Evolutionary conservation across 2,113 vertebrate species (phyloP).

Genomic region (Alligator sinensis): DNA sequence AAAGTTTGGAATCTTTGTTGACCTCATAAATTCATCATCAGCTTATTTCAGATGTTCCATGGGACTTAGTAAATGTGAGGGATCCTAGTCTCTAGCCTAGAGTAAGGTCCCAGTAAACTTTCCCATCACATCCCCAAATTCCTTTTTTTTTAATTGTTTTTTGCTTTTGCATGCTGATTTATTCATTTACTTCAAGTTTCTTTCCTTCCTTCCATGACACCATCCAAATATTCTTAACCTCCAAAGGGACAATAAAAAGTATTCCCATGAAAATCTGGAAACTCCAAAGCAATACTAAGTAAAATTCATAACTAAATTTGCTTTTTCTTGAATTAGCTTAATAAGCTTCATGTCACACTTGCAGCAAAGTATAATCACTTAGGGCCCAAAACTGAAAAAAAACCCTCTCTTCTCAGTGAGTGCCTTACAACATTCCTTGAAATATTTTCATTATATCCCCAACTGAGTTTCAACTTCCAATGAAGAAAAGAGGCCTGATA

Average conservation of each 20-base stretch:
- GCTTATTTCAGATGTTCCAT: slow-evolving; percentile 8
- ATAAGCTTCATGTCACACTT: not conserved
- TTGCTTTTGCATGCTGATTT: slow-evolving; percentile 32
- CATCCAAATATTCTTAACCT: slow-evolving; percentile 43
- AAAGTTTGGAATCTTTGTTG: slow-evolving; percentile 3
- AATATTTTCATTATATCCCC: not conserved
- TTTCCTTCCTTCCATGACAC: slow-evolving; percentile 10
- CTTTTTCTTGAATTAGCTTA: not conserved
- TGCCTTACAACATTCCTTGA: not conserved
- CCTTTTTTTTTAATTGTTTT: not conserved
- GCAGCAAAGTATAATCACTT: not conserved
- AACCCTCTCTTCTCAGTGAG: not conserved
- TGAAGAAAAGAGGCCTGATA: not conserved
- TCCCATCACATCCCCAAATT: slow-evolving; percentile 11
- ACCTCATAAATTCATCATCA: not conserved
- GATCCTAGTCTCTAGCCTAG: not conserved
- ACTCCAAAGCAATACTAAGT: not conserved
- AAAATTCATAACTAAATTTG: not conserved
- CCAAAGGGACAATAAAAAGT: slow-evolving; percentile 21
- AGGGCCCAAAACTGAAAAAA: not conserved
- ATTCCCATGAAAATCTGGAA: slow-evolving; percentile 48
- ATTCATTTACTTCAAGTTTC: slow-evolving; percentile 47
- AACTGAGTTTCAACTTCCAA: not conserved
- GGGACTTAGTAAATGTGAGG: not conserved
- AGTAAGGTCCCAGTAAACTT: not conserved